These are phyloP conservation scores for Hydrolagus colliei DNA, from an alignment of 2,797 vertebrate species.

Conservation along the genomic window DNA sequence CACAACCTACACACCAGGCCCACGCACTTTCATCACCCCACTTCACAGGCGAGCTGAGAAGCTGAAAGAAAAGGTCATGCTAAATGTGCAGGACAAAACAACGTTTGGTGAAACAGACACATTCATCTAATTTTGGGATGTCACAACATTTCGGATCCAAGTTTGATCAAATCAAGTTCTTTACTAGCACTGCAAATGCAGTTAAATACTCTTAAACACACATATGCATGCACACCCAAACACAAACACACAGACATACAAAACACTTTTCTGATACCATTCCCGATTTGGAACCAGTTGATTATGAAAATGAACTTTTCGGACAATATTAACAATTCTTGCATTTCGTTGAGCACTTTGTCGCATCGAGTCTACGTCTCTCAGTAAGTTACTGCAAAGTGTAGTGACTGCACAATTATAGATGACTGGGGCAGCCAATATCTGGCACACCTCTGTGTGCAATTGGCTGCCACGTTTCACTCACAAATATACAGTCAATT, in stretches of 20 bases:
- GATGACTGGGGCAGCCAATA: no score
- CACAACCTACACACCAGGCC: slow-evolving; percentile 30
- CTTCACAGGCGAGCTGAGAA: slow-evolving; percentile 14
- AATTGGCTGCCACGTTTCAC: no score
- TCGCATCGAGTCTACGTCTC: no score
- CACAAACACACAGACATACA: background rate
- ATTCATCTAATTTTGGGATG: background rate
- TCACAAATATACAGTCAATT: no score
- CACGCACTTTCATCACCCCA: slow-evolving; percentile 15
- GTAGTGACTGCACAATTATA: no score
- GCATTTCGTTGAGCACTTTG: no score
- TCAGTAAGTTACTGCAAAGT: no score
- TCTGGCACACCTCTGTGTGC: no score
- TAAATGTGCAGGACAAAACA: background rate
- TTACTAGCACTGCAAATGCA: background rate
- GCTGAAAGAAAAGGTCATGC: slow-evolving; percentile 12
- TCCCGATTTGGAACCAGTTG: no score
- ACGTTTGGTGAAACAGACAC: background rate
- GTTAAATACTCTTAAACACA: background rate
- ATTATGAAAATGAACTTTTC: no score
- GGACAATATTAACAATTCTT: no score
- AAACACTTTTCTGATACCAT: no score
- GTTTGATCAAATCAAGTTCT: background rate
- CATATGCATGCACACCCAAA: background rate
- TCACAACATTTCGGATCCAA: background rate